Evolutionary conservation across 2,888 invertebrate genomes (phyloP).

Genomic region (Allolobophora icterica): DNA sequence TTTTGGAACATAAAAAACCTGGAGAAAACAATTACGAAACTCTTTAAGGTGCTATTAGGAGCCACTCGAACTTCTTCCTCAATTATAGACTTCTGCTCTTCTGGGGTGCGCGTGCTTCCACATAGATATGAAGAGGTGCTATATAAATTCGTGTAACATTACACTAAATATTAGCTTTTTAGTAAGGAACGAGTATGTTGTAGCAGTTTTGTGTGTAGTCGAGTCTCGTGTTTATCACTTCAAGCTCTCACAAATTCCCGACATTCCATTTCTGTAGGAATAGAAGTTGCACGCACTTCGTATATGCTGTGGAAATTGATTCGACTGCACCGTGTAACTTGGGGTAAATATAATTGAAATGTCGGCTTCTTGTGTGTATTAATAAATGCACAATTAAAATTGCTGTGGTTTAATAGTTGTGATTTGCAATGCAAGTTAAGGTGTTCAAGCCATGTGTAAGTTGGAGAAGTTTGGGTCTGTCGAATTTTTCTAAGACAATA

Average conservation of each 20-base stretch:
- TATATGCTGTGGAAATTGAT: background rate
- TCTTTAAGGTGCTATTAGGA: background rate
- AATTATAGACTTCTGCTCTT: background rate
- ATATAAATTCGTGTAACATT: background rate
- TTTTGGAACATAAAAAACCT: background rate
- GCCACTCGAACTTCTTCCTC: background rate
- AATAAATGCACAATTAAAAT: background rate
- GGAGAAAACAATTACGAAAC: background rate
- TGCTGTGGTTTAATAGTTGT: background rate
- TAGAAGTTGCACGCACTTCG: background rate
- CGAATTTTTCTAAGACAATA: background rate
- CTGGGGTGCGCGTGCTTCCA: background rate
- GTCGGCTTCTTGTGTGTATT: background rate
- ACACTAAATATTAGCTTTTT: background rate
- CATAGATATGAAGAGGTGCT: background rate
- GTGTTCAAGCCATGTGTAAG: background rate
- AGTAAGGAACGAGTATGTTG: background rate
- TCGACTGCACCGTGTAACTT: background rate
- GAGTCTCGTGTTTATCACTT: background rate
- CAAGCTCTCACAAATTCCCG: background rate
- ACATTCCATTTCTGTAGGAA: conserved; percentile 9
- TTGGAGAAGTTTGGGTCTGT: background rate
- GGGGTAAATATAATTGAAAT: background rate
- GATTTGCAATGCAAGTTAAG: background rate
- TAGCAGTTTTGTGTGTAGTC: background rate